Conservation (phyloP, 1,140 invertebrate genomes). For the Trichonephila inaurata region DNA sequence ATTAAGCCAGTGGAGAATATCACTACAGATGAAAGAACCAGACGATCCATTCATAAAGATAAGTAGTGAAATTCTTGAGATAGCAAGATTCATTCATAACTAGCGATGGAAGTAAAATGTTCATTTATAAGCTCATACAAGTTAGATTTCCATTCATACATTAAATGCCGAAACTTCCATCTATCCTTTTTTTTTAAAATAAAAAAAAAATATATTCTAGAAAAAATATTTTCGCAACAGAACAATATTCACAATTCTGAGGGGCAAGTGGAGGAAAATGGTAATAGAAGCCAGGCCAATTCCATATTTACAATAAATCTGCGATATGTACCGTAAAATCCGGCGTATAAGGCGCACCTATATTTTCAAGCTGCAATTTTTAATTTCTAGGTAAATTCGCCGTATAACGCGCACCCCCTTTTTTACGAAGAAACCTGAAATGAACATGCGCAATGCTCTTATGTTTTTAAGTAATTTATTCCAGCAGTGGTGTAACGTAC, state of each 20-base stretch:
- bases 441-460: too few species aligned
- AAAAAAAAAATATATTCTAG: conserved; percentile 6
- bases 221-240: not conserved
- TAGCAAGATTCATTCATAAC: not conserved
- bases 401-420: too few species aligned
- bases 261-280: not conserved
- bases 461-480: too few species aligned
- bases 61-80: not conserved
- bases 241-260: not conserved
- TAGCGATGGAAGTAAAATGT: not conserved
- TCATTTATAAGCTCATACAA: not conserved
- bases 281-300: not conserved
- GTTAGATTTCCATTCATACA: not conserved
- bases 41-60: not conserved
- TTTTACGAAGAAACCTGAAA: too few species aligned
- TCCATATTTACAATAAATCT: not conserved
- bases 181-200: too few species aligned
- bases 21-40: not conserved
- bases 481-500: too few species aligned
- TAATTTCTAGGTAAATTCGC: too few species aligned
- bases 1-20: not conserved
- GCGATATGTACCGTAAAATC: not conserved
- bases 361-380: too few species aligned
- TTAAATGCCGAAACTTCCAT: not conserved
- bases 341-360: too few species aligned